Conservation (phyloP, 2,113 vertebrate species). For the Nymphicus hollandicus region DNA sequence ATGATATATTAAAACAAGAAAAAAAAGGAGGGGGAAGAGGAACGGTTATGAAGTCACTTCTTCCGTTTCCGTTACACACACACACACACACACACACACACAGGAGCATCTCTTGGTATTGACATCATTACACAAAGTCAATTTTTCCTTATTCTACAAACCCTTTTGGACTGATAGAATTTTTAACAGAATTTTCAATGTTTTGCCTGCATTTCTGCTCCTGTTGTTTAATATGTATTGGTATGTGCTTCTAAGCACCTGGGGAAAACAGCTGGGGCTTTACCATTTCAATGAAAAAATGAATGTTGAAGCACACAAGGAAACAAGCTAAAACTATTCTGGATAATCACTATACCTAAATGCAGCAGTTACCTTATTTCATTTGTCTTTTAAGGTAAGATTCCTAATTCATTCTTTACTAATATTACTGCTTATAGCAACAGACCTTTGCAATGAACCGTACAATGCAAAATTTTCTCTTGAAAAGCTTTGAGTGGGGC, state of each 20-base stretch:
- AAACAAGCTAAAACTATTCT: neutral
- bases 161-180: neutral
- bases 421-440: neutral
- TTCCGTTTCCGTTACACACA: neutral
- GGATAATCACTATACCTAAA: neutral
- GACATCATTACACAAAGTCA: neutral
- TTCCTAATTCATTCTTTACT: neutral
- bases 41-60: neutral
- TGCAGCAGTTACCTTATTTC: neutral
- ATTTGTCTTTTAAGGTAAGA: neutral
- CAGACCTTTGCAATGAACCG: neutral
- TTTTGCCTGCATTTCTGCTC: neutral
- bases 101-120: neutral
- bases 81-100: neutral
- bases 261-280: neutral
- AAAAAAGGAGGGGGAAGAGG: neutral
- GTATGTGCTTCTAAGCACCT: neutral
- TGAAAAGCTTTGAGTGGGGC: neutral
- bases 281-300: neutral
- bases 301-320: neutral
- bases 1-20: neutral
- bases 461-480: neutral
- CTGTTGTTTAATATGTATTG: neutral
- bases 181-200: neutral
- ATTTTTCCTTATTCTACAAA: neutral